These are phyloP conservation scores for Byasa hedistus DNA, from an alignment of 2,888 invertebrate species.

Conservation along the genomic window DNA sequence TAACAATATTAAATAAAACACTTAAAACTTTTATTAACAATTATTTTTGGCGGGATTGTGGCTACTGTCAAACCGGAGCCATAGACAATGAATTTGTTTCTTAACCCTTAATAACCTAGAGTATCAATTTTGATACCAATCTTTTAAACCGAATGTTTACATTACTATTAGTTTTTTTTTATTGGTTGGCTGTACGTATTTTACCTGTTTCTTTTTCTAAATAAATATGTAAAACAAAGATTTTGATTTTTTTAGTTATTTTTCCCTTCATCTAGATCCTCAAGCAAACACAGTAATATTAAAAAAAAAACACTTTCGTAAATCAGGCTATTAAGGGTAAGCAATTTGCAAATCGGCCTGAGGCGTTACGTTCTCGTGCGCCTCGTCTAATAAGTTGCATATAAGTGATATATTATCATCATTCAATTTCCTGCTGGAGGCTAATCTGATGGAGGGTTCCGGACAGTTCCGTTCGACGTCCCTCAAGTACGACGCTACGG, in stretches of 20 bases:
- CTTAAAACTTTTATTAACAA: not conserved
- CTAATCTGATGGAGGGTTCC: constrained; percentile 86
- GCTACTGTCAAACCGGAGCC: not conserved
- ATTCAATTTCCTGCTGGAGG: constrained; percentile 83
- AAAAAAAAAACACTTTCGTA: too few relatives aligned
- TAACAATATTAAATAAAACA: not conserved
- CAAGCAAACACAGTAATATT: too few relatives aligned
- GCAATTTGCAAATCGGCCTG: constrained; percentile 48
- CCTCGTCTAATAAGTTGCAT: constrained; percentile 61
- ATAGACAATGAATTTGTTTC: not conserved
- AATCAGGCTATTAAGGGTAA: not conserved
- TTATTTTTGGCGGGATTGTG: constrained; percentile 18
- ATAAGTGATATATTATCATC: constrained; percentile 80
- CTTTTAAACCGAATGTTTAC: too few relatives aligned
- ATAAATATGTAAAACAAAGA: too few relatives aligned
- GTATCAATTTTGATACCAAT: too few relatives aligned
- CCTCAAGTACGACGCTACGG: constrained; percentile 84
- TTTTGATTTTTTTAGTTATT: too few relatives aligned
- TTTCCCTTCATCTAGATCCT: too few relatives aligned
- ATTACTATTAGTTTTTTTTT: too few relatives aligned
- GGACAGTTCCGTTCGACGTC: constrained; percentile 83
- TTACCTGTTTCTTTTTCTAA: too few relatives aligned
- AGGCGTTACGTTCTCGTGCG: constrained; percentile 63
- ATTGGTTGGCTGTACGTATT: too few relatives aligned
- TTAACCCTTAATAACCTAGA: not conserved